Evolutionary conservation across 1,140 invertebrate species (phyloP).

Genomic region (Hypothenemus hampei): DNA sequence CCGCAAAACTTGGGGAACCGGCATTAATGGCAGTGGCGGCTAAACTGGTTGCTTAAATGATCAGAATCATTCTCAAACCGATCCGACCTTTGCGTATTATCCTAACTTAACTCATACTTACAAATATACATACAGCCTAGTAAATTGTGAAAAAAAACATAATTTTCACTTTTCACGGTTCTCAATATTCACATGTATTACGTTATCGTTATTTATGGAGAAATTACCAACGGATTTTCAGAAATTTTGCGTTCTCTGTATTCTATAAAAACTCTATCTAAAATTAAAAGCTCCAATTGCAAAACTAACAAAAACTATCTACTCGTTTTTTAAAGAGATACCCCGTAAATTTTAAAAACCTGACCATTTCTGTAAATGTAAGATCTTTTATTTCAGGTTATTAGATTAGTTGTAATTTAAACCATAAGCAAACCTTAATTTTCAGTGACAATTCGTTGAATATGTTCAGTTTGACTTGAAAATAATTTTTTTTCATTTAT

Average conservation of each 20-base stretch:
- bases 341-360: background rate
- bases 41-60: constrained; percentile 25
- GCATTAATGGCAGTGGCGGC: constrained; percentile 25
- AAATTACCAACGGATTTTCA: background rate
- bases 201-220: too few species aligned
- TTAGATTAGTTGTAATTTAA: too few species aligned
- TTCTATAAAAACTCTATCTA: too few species aligned
- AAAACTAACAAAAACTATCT: background rate
- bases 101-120: constrained; percentile 17
- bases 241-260: background rate
- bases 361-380: too few species aligned
- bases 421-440: too few species aligned
- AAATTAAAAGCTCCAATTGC: background rate
- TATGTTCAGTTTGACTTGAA: too few species aligned
- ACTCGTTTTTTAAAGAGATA: background rate
- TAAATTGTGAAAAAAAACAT: constrained; percentile 12
- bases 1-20: constrained; percentile 14
- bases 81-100: constrained; percentile 1
- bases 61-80: constrained; percentile 16
- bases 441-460: too few species aligned
- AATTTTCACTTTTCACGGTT: constrained; percentile 3
- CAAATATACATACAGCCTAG: constrained; percentile 19
- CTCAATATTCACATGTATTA: constrained; percentile 3
- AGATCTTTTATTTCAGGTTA: too few species aligned
- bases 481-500: too few species aligned